Evolutionary conservation across 1,140 invertebrate genomes (phyloP).

Genomic region (Tribolium madens): DNA sequence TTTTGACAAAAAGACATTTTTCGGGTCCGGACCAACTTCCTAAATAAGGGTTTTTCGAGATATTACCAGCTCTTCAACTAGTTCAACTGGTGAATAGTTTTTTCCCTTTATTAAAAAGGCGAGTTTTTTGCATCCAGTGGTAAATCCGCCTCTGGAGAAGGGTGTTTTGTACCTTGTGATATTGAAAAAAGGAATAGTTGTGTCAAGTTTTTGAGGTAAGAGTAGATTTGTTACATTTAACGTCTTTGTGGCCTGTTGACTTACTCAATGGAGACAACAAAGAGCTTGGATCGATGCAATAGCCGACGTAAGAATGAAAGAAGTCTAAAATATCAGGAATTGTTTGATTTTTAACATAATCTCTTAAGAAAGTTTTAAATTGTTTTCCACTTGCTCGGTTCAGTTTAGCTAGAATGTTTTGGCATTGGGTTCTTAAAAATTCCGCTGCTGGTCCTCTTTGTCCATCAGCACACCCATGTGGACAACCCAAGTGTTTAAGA

Average conservation of each 20-base stretch:
- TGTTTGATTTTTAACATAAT: conserved; percentile 81
- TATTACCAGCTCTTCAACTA: too few species aligned
- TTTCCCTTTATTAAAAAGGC: too few species aligned
- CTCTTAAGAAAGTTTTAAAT: conserved; percentile 83
- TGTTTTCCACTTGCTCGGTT: conserved; percentile 76
- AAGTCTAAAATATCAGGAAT: conserved; percentile 91
- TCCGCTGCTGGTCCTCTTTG: conserved; percentile 90
- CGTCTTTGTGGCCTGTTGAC: conserved; percentile 62
- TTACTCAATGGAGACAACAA: conserved; percentile 88
- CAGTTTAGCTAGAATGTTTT: conserved; percentile 84
- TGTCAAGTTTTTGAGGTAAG: conserved; percentile 3
- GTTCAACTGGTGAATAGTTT: too few species aligned
- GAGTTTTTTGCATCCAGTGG: too few species aligned
- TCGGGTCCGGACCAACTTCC: too few species aligned
- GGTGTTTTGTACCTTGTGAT: neutral
- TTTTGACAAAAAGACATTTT: too few species aligned
- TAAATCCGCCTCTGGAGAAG: neutral
- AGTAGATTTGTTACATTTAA: conserved; percentile 23
- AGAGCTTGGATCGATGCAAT: conserved; percentile 90
- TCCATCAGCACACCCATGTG: conserved; percentile 87
- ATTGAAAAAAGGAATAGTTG: neutral
- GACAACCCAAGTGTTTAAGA: conserved; percentile 92
- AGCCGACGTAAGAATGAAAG: conserved; percentile 95
- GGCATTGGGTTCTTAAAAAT: conserved; percentile 88
- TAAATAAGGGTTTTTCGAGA: too few species aligned